phyloP scores from a whole-genome alignment of 1,140 invertebrate genomes.

The Metopolophium dirhodum region DNA sequence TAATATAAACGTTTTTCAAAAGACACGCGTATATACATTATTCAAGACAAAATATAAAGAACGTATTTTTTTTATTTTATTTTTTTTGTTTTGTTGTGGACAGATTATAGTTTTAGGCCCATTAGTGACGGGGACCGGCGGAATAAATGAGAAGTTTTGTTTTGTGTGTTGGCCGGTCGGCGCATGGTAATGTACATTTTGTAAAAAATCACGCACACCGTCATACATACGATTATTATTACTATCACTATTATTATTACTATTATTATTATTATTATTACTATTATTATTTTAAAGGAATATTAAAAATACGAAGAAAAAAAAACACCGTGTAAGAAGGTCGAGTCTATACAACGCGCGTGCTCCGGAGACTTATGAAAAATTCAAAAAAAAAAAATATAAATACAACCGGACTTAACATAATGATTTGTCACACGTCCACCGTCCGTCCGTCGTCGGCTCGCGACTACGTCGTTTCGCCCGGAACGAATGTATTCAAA shows the following conservation, averaged over 20 bases:
- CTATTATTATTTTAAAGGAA: slow-evolving; percentile 42
- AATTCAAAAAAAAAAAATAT: slow-evolving; percentile 34
- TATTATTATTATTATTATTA: slow-evolving; percentile 51
- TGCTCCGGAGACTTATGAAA: slow-evolving; percentile 45
- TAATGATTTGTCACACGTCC: slow-evolving; percentile 55
- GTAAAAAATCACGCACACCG: slow-evolving; percentile 56
- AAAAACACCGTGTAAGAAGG: slow-evolving; percentile 50
- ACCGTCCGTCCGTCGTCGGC: slow-evolving; percentile 12
- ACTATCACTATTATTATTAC: slow-evolving; percentile 18
- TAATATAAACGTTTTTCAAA: slow-evolving; percentile 46
- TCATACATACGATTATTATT: slow-evolving; percentile 54
- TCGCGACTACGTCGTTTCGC: slow-evolving; percentile 38
- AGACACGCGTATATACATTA: slow-evolving; percentile 52
- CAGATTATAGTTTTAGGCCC: slow-evolving; percentile 51
- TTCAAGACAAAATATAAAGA: slow-evolving; percentile 48
- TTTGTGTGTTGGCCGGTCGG: slow-evolving; percentile 44
- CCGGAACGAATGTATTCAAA: slow-evolving; percentile 55
- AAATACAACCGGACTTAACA: slow-evolving; percentile 42
- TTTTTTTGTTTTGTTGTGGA: slow-evolving; percentile 27
- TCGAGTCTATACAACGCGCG: slow-evolving; percentile 32
- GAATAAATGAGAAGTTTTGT: slow-evolving; percentile 56
- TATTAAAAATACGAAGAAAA: slow-evolving; percentile 30
- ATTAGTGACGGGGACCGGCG: slow-evolving; percentile 53
- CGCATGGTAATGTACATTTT: slow-evolving; percentile 55
- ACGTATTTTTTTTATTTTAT: slow-evolving; percentile 14